Evolutionary conservation across 2,888 invertebrate genomes (phyloP), one percentile per base, ranked within the genome.

Genomic region (Deilephila elpenor): DNA sequence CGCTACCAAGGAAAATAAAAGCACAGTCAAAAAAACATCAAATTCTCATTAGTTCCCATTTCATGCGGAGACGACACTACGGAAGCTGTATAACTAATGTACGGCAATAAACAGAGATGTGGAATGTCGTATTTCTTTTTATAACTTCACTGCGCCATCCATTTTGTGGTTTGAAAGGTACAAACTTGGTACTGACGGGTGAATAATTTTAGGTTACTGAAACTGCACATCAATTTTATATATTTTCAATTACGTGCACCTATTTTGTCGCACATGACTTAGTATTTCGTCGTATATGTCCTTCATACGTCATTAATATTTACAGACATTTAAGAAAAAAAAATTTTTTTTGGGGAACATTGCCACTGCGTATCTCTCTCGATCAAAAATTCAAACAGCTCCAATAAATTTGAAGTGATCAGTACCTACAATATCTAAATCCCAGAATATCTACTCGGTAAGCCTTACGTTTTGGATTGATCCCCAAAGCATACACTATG

Each of bases 1-100:
- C 85, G 87, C 84, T 87, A 83, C 89, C 83, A 85, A 88, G 88
- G 86, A 93, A 93, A 93, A 93, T 93, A 94, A 94, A 92, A 92
- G 89, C 89, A 91, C 93, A 93, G 94, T 94, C 94, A 94, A 94
- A 94, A 94, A 94, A 94, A 94, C 94, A 94, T 94, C 94, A 94
- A 94, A 94, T 94, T 92, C 94, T 94, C 94, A 94, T 94, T 94
- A 94, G 94, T 94, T 94, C 91, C 90, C 93, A 92, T 94, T 94
- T 91, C 93, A 93, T 92, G 91, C 91, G 92, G 91, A 89, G 91
- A 91, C 92, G 94, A 93, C 94, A 93, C 93, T 93, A 93, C 93
- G 94, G 94, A 94, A 91, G 91, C 93, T 88, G 92, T 94, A 94
- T 94, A 94, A 94, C 94, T 94, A 94, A 94, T 94, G 94, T 93